phyloP scores from a whole-genome alignment of 2,888 invertebrate genomes.

The Spisula solida region DNA sequence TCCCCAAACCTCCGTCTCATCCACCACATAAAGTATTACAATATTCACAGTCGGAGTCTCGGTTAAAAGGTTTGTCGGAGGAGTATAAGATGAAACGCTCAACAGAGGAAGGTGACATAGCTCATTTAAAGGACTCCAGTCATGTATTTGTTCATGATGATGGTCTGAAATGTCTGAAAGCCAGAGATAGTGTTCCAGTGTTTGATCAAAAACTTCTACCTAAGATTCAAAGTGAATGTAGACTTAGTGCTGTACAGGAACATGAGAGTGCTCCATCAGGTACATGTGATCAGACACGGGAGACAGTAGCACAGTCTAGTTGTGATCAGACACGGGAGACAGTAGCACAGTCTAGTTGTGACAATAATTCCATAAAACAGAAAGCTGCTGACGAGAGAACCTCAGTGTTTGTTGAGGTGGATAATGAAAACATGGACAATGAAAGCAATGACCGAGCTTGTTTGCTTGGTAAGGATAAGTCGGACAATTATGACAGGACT shows the following conservation, averaged over 20 bases:
- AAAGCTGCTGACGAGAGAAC: constrained; percentile 10
- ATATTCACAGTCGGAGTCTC: constrained; percentile 77
- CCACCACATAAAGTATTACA: constrained; percentile 69
- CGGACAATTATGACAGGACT: constrained; percentile 26
- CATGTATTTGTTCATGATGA: constrained; percentile 75
- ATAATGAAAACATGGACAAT: constrained; percentile 16
- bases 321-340: background rate
- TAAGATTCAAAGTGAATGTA: constrained; percentile 27
- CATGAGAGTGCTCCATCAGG: constrained; percentile 10
- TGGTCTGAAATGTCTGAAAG: constrained; percentile 61
- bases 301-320: background rate
- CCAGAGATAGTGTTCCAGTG: constrained; percentile 78
- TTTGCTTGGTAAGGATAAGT: constrained; percentile 32
- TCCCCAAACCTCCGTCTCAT: constrained; percentile 35
- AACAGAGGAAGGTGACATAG: constrained; percentile 80
- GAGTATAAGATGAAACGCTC: constrained; percentile 78
- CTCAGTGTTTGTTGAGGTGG: constrained; percentile 1
- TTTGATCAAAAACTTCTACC: constrained; percentile 76
- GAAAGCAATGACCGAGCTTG: constrained; percentile 34
- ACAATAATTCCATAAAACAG: background rate
- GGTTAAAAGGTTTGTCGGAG: constrained; percentile 70
- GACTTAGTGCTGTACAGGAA: constrained; percentile 33
- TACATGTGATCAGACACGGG: constrained; percentile 24
- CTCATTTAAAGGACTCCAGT: constrained; percentile 76
- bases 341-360: background rate